phyloP scores from a whole-genome alignment of 2,888 invertebrate genomes.

The Drosophila merina region DNA sequence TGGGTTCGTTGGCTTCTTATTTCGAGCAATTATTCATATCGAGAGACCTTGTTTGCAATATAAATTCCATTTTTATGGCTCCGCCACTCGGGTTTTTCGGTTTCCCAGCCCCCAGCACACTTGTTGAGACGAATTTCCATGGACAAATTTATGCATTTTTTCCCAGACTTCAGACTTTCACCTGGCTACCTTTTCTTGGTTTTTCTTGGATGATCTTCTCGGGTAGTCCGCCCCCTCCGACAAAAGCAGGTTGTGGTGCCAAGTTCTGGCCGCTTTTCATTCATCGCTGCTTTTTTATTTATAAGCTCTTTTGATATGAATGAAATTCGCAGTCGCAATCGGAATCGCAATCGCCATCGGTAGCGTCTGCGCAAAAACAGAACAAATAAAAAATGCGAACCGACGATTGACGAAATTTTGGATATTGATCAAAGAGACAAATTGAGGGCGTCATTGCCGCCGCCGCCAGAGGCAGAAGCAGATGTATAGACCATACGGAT shows the following conservation, averaged over 20 bases:
- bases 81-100: slow-evolving; percentile 12
- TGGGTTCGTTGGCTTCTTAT: slow-evolving; percentile 24
- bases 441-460: slow-evolving; percentile 37
- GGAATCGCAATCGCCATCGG: slow-evolving; percentile 4
- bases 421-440: slow-evolving; percentile 65
- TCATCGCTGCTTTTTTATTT: slow-evolving; percentile 38
- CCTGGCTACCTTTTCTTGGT: slow-evolving; percentile 8
- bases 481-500: neutral
- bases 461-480: slow-evolving; percentile 25
- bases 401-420: slow-evolving; percentile 66
- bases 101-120: slow-evolving; percentile 24
- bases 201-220: neutral
- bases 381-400: slow-evolving; percentile 35
- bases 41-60: slow-evolving; percentile 22
- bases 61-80: slow-evolving; percentile 26
- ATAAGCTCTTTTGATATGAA: slow-evolving; percentile 54
- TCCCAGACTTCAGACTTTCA: slow-evolving; percentile 31
- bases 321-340: slow-evolving; percentile 42
- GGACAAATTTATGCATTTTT: slow-evolving; percentile 37
- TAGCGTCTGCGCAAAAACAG: slow-evolving; percentile 35
- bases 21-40: neutral
- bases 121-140: slow-evolving; percentile 24
- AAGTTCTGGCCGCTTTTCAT: slow-evolving; percentile 37
- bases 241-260: neutral
- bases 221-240: neutral